phyloP scores from a whole-genome alignment of 2,797 vertebrate species.

The Galagoides demidoff region DNA sequence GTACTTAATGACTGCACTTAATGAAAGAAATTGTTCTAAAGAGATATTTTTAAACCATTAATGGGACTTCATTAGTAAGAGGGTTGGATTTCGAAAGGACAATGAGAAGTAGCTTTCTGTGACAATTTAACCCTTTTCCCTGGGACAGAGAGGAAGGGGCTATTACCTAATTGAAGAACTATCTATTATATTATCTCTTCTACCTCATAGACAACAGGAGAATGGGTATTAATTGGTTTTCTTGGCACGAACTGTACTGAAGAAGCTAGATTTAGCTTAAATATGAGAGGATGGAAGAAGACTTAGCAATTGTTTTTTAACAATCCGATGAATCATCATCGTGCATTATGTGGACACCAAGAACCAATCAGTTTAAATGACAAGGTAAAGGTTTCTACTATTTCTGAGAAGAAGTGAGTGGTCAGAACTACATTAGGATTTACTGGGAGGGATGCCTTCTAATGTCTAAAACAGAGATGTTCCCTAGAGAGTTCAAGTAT shows the following conservation, averaged over 20 bases:
- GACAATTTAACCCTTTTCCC: slow-evolving; percentile 40
- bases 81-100: slow-evolving; percentile 26
- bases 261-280: not conserved
- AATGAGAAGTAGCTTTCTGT: slow-evolving; percentile 67
- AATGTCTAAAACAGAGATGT: not conserved
- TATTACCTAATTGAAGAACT: not conserved
- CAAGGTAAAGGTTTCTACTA: not conserved
- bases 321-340: not conserved
- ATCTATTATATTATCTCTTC: not conserved
- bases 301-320: not conserved
- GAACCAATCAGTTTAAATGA: not conserved
- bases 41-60: slow-evolving; percentile 82
- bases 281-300: not conserved
- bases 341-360: not conserved
- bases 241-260: not conserved
- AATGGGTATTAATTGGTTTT: not conserved
- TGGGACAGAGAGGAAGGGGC: not conserved
- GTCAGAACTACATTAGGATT: not conserved
- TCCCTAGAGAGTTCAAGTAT: not conserved
- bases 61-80: slow-evolving; percentile 78
- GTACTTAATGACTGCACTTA: slow-evolving; percentile 80
- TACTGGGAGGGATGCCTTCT: not conserved
- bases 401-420: not conserved
- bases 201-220: not conserved
- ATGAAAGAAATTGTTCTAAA: slow-evolving; percentile 79